Base-by-base conservation (phyloP, 1,140 invertebrate genomes). In the Harlomillsia oculata region DNA sequence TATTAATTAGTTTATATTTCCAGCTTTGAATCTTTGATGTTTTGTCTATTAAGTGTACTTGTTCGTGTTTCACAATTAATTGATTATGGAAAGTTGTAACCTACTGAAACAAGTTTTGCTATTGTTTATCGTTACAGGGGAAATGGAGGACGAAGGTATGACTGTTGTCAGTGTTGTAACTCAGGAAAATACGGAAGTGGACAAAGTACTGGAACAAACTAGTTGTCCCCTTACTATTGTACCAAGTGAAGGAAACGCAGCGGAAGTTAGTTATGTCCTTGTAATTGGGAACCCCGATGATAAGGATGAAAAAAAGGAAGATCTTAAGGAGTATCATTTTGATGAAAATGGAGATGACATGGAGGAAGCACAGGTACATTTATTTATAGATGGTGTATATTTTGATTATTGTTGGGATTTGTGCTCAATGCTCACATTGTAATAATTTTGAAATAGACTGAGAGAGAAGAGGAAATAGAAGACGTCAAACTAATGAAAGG, bases 191-290 rank as follows among this genome's bases (percentile, higher is more conserved):
- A 34, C 25, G 46, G 26, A 52, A 46, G 30, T 8, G 16, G 59
- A 18, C 13, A 57, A 64, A 21, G 80, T 82, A 59, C 74, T 76
- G 5, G 89, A 83, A 72, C 87, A 90, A 71, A 86, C 87, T n/a
- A n/a, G n/a, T n/a, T n/a, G n/a, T n/a, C n/a, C n/a, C 2, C 84
- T 93, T 0, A 89, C 87, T 1, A 81, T 93, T 59, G 82, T 92
- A 16, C 88, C 88, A 2, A 84, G 86, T 0, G 84, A 89, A 52
- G 79, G 78, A 2, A 81, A 81, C 66, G 78, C 81, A 46, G 86
- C 85, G 5, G 80, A 91, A 75, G 79, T 92, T 1, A 90, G 85
- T 71, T 93, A 92, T 70, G 87, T 93, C 0, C 73, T 93, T 14
- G 89, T 92, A 60, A 86, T 93, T 4, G 85, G 89, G 56, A 82